These are phyloP conservation scores for Nothura maculosa DNA, from an alignment of 2,797 vertebrate species.

Conservation along the genomic window DNA sequence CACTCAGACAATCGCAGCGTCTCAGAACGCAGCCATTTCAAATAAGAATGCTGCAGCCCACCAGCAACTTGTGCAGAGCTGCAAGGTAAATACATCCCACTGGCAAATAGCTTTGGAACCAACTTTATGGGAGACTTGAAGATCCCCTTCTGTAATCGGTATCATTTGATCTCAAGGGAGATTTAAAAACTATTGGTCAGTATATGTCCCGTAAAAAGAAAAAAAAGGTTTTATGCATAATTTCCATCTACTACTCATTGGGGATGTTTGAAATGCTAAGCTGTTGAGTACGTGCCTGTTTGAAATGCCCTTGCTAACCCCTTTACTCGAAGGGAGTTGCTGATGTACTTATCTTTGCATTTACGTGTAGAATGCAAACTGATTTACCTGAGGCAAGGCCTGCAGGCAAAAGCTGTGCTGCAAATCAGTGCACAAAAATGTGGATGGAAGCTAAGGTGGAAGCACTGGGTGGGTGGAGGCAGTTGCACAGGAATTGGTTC, in stretches of 20 bases:
- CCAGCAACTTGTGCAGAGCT: conserved; percentile 98
- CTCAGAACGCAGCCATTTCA: conserved; percentile 95
- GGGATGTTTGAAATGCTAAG: neutral
- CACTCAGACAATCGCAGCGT: conserved; percentile 97
- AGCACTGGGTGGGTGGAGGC: neutral
- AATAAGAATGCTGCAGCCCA: conserved; percentile 97
- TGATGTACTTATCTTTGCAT: neutral
- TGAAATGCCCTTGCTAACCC: neutral
- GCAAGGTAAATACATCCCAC: conserved; percentile 85
- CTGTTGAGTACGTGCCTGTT: neutral
- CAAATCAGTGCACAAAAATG: neutral
- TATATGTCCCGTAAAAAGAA: neutral
- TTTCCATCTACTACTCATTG: neutral
- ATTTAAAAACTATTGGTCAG: neutral
- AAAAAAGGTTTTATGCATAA: fast-evolving
- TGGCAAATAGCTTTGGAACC: neutral
- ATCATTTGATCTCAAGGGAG: neutral
- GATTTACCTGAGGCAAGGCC: neutral
- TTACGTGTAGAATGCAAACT: neutral
- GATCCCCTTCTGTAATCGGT: neutral
- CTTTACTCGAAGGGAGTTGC: neutral
- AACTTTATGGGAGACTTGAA: neutral
- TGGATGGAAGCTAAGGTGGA: neutral
- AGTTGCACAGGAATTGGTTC: neutral
- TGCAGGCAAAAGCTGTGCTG: neutral